Evolutionary conservation across 1,140 invertebrate species (phyloP), one percentile per base, ranked within the genome.

Genomic region (Drosophila pectinifera): DNA sequence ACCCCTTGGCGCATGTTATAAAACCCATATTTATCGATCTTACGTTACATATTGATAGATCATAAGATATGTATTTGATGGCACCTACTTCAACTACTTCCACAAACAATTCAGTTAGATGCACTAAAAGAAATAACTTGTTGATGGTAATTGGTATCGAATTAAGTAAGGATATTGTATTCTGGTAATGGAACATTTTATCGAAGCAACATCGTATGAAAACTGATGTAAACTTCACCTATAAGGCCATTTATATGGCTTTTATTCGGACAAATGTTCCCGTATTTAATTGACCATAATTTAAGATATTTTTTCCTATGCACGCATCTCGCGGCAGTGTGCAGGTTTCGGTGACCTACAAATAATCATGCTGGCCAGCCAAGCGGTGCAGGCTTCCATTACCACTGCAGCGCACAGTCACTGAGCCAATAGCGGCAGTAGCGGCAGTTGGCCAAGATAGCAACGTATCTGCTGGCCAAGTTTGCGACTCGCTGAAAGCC

Each of bases 311-410:
- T 41, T 63, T 59, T 7, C 11, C 18, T 16, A 54, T 41, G 56
- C n/a, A 42, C 22, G 26, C 24, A 63, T 20, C 24, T 59, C 54
- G 41, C 59, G 59, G 3, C 36, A 11, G 59, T 59, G 28, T 59
- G 55, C 70, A 59, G 49, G 58, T 69, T 69, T 68, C 48, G 68
- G 64, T 91, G 90, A 90, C 90, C 90, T 91, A 91, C 90, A 91
- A 91, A 91, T 54, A 81, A 75, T 81, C 74, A 82, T 75, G 77
- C 84, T 91, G 90, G 90, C 78, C 90, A 91, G 85, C 90, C 77
- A 84, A 76, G 83, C 86, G 80, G 55, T 82, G 86, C 90, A 90
- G 74, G 84, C 90, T 90, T 81, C 86, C 85, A 90, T 89, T 89
- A 89, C 82, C 84, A 89, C 77, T 80, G 85, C 73, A 54, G 13